Evolutionary conservation across 2,888 invertebrate species (phyloP).

Genomic region (Thecocarcelia acutangulata): DNA sequence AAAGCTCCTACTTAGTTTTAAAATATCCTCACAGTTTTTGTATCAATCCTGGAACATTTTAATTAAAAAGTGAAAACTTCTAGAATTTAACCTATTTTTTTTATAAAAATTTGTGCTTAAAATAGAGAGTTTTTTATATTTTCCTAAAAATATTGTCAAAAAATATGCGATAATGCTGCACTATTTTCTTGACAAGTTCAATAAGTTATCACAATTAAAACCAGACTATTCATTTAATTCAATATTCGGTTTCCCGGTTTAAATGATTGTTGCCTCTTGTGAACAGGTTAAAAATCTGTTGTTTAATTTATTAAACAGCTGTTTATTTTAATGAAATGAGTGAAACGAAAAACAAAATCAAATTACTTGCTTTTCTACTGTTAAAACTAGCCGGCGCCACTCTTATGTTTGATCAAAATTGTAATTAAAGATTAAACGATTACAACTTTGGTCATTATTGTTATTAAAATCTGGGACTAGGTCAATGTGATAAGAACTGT

Average conservation of each 20-base stretch:
- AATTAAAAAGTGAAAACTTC: neutral
- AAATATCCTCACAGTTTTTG: neutral
- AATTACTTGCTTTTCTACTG: neutral
- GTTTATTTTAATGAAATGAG: slow-evolving; percentile 33
- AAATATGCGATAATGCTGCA: slow-evolving; percentile 70
- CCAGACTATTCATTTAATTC: slow-evolving; percentile 30
- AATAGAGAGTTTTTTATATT: slow-evolving; percentile 26
- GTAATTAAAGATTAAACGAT: slow-evolving; percentile 29
- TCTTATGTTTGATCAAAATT: slow-evolving; percentile 15
- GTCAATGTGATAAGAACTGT: slow-evolving; percentile 51
- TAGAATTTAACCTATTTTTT: slow-evolving; percentile 10
- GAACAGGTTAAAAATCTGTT: slow-evolving; percentile 48
- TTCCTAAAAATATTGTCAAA: slow-evolving; percentile 27
- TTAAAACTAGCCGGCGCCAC: slow-evolving; percentile 37
- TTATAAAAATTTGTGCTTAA: slow-evolving; percentile 1
- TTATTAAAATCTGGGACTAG: slow-evolving; percentile 43
- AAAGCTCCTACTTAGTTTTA: neutral
- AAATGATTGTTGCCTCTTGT: neutral
- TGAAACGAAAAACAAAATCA: neutral
- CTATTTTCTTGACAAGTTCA: slow-evolving; percentile 70
- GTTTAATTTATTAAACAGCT: slow-evolving; percentile 52
- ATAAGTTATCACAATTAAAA: slow-evolving; percentile 70
- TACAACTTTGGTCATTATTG: slow-evolving; percentile 24
- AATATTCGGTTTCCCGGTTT: slow-evolving; percentile 53
- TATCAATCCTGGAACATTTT: slow-evolving; percentile 1